These are phyloP conservation scores for Tautogolabrus adspersus DNA, from an alignment of 2,113 vertebrate genomes.

Conservation along the genomic window DNA sequence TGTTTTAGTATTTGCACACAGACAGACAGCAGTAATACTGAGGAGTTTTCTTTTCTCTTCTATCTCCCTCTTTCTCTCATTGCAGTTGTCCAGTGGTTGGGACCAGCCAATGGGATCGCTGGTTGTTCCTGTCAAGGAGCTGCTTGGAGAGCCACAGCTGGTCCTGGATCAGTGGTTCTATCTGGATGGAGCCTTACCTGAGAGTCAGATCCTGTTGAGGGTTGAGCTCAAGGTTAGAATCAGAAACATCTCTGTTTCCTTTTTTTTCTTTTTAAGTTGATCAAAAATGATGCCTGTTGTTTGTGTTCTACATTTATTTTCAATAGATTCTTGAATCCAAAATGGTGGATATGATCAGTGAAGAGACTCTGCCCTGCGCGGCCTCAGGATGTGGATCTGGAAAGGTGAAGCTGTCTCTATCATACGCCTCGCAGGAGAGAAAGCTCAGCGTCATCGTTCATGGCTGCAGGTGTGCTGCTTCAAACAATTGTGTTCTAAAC, in stretches of 20 bases:
- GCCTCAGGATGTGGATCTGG: conserved; percentile 51
- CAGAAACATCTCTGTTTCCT: not conserved
- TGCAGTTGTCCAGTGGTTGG: conserved; percentile 82
- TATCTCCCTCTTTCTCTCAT: not conserved
- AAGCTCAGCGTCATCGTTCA: conserved; percentile 86
- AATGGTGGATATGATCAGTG: conserved; percentile 78
- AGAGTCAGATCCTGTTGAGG: conserved; percentile 88
- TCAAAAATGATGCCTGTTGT: not conserved
- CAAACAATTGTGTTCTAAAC: not conserved
- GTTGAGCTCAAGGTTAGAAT: conserved; percentile 88
- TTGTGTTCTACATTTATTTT: not conserved
- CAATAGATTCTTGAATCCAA: conserved; percentile 79
- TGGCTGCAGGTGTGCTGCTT: conserved; percentile 86
- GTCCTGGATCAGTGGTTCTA: conserved; percentile 88
- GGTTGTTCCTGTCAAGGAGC: conserved; percentile 84
- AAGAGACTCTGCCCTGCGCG: conserved; percentile 72
- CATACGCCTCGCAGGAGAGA: conserved; percentile 81
- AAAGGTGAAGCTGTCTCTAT: conserved; percentile 86
- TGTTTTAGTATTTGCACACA: not conserved
- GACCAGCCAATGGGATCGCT: conserved; percentile 86
- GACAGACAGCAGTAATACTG: not conserved
- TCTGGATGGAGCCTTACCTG: conserved; percentile 79
- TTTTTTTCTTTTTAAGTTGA: not conserved
- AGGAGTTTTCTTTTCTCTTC: not conserved
- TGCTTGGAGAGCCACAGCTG: conserved; percentile 83